Evolutionary conservation across 2,888 invertebrate genomes (phyloP), one percentile per base, ranked within the genome.

Genomic region (Laothoe populi): DNA sequence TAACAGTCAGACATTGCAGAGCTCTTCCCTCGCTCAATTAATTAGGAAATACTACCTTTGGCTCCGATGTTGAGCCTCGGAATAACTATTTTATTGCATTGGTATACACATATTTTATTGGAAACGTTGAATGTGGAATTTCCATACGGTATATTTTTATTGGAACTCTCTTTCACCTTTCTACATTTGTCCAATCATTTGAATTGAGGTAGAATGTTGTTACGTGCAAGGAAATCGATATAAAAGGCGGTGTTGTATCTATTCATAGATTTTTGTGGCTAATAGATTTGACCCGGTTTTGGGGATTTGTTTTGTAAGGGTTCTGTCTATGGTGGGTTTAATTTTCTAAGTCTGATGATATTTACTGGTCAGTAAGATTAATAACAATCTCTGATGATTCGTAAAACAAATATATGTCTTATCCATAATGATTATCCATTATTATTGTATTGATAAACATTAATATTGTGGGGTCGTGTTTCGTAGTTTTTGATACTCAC

Each of bases 11-110:
- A 77, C 72, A 75, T 67, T 74, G 77, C 72, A 82, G 74, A 73
- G 77, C 75, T 71, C 77, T 82, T 70, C 63, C 73, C 74, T 75
- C 73, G 69, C 70, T 81, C 78, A 81, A 83, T 83, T 83, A 82
- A 81, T 81, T 76, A 77, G 78, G 73, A 72, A 77, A 77, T 75
- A 73, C 73, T 70, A 67, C 67, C 63, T 64, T 69, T 64, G 67
- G 60, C 63, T 44, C 44, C 57, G 63, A 70, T 70, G 68, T 74
- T 66, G 70, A 70, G 63, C 67, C 67, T 44, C 57, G 64, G 63
- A 57, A 63, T 66, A 69, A 70, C 64, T 68, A 71, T 67, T 68
- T 66, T 66, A 71, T 66, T 77, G 72, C 74, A 75, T 67, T 64
- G 70, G 72, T 73, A 72, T 72, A 59, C 62, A 61, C 61, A 59